These are phyloP conservation scores for Heliconius melpomene DNA, from an alignment of 1,140 invertebrate species.

Conservation along the genomic window DNA sequence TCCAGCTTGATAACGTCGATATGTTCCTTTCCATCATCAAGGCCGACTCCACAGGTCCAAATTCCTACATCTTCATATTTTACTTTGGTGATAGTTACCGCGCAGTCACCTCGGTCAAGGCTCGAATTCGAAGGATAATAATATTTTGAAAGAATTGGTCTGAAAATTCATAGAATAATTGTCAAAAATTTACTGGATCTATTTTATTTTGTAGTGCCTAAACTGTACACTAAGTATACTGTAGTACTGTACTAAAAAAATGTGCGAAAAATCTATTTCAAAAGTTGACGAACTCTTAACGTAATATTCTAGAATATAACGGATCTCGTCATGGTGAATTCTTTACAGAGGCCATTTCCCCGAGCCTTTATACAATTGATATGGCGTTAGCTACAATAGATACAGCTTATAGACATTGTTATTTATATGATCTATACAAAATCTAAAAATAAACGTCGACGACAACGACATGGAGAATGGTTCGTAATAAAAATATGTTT, in stretches of 20 bases:
- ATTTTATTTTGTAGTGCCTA: neutral
- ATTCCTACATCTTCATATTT: slow-evolving; percentile 61
- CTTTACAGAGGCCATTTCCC: neutral
- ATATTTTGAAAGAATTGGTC: slow-evolving; percentile 60
- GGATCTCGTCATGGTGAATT: neutral
- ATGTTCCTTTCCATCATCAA: slow-evolving; percentile 63
- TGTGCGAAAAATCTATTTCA: no score
- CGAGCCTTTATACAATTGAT: no score
- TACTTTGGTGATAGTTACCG: slow-evolving; percentile 63
- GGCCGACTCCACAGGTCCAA: slow-evolving; percentile 67
- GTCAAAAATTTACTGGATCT: neutral
- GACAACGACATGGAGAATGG: no score
- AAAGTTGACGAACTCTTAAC: neutral
- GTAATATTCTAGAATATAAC: neutral
- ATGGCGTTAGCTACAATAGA: no score
- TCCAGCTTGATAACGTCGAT: slow-evolving; percentile 57
- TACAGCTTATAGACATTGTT: no score
- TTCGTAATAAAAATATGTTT: no score
- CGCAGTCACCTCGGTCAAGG: slow-evolving; percentile 69
- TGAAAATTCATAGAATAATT: slow-evolving; percentile 45
- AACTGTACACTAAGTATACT: no score
- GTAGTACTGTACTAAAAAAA: no score
- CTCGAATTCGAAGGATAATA: slow-evolving; percentile 68
- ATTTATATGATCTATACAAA: no score
- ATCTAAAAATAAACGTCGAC: no score